A percentile compares a stretch with the other conserved stretches of the same genome.
Conservation (phyloP, 2,797 vertebrate species). For the Tarsius wallacei region DNA sequence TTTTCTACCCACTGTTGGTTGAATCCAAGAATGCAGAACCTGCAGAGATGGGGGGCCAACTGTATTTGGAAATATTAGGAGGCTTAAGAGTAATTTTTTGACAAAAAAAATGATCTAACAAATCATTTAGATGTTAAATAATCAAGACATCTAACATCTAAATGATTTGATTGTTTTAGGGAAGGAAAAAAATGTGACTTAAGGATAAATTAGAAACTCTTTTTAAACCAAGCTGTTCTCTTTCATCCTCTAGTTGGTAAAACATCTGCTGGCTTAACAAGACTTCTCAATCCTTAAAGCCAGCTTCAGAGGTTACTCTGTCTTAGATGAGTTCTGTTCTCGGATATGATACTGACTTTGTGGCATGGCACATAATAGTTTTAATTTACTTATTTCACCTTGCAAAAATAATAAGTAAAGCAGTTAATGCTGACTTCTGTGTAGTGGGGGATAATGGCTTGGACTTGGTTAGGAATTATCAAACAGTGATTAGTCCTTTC, state of each 20-base stretch:
- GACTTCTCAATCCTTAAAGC: background rate
- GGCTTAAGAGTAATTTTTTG: background rate
- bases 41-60: background rate
- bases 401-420: background rate
- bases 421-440: background rate
- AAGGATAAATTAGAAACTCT: background rate
- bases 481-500: constrained; percentile 46
- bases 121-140: background rate
- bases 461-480: background rate
- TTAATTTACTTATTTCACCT: background rate
- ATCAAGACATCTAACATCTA: no score
- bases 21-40: background rate
- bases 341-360: background rate
- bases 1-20: background rate
- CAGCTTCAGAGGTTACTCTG: background rate
- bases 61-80: background rate
- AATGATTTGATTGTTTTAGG: background rate
- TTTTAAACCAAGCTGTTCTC: background rate
- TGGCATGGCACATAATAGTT: background rate
- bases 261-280: background rate
- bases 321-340: background rate
- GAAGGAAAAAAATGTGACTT: constrained; percentile 22
- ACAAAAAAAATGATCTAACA: background rate
- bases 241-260: background rate
- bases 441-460: background rate